Conservation (phyloP, 2,888 invertebrate species). For the Dynastes tityus region DNA sequence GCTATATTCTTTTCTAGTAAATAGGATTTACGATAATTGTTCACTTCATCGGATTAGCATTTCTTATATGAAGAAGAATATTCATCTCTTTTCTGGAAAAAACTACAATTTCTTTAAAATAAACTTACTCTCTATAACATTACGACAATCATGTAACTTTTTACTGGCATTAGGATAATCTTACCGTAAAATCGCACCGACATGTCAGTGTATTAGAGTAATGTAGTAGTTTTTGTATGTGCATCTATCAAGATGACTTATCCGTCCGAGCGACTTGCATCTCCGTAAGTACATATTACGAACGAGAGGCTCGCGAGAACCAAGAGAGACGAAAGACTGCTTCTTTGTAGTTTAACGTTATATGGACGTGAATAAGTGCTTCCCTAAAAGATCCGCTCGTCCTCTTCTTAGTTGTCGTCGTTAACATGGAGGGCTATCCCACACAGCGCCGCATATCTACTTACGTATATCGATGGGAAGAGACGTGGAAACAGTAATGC, state of each 20-base stretch:
- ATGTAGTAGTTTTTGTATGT: neutral
- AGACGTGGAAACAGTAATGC: slow-evolving; percentile 22
- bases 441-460: neutral
- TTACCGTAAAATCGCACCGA: no score
- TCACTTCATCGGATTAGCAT: no score
- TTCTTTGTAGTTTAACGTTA: slow-evolving; percentile 15
- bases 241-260: slow-evolving; percentile 17
- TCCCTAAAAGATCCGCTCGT: slow-evolving; percentile 1
- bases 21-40: no score
- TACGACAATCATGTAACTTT: no score
- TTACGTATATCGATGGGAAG: neutral
- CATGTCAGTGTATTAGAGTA: no score
- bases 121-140: no score
- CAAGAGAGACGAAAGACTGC: neutral
- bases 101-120: no score
- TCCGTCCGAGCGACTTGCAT: neutral
- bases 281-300: neutral
- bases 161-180: no score
- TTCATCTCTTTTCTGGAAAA: no score
- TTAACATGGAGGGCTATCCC: neutral
- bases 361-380: slow-evolving; percentile 9
- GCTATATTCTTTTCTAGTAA: no score
- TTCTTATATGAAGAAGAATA: no score
- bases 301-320: neutral
- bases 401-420: slow-evolving; percentile 1